A percentile compares a stretch with the other conserved stretches of the same genome.
phyloP scores from a whole-genome alignment of 2,113 vertebrate species.

The Archocentrus centrarchus region DNA sequence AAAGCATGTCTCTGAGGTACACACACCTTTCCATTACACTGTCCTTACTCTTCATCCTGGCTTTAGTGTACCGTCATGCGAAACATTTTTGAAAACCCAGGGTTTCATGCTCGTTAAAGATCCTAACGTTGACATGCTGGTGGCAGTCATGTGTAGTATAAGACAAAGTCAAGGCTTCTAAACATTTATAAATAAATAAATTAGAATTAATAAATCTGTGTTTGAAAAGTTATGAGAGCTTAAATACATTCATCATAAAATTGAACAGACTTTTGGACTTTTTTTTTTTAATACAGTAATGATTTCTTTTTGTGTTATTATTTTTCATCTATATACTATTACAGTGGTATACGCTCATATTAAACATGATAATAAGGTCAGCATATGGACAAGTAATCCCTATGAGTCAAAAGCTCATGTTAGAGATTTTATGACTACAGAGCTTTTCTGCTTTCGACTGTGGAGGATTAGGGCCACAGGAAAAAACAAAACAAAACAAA shows the following conservation, averaged over 20 bases:
- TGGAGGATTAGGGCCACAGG: neutral
- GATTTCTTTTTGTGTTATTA: neutral
- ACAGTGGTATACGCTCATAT: neutral
- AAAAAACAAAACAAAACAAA: neutral
- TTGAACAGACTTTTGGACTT: neutral
- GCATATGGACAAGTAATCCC: neutral
- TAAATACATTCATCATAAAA: neutral
- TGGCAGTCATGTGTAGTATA: neutral
- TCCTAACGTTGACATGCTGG: neutral
- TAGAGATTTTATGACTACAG: rapidly evolving
- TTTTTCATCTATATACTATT: neutral
- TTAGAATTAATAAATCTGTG: neutral
- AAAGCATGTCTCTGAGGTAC: neutral
- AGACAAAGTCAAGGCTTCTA: neutral
- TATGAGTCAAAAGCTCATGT: neutral
- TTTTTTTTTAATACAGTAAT: neutral
- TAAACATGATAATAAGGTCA: neutral
- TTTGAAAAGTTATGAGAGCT: neutral
- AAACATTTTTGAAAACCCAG: neutral
- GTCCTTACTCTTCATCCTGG: neutral
- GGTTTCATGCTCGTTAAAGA: neutral
- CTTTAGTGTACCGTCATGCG: neutral
- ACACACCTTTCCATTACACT: slow-evolving; percentile 11
- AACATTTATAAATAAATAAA: neutral
- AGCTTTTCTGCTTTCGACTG: neutral